Evolutionary conservation across 2,888 invertebrate genomes (phyloP), one percentile per base, ranked within the genome.

Genomic region (Glaucopsyche alexis): DNA sequence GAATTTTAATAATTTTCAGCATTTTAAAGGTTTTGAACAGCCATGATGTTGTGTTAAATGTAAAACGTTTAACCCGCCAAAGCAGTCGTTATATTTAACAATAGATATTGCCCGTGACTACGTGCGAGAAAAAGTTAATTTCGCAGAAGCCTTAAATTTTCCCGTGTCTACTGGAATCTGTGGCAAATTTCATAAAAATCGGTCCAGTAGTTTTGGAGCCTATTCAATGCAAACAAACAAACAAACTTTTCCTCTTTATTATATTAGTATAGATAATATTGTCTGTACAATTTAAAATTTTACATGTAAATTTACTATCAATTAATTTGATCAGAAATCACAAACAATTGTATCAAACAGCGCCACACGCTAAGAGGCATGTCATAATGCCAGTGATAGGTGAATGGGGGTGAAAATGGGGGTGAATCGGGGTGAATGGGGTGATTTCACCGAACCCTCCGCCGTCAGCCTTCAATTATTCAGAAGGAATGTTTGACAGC

Each of bases 401-500:
- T 19, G 60, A 60, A 29, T 29, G 60, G 60, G 60, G 16, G 19
- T 16, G 19, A 55, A 55, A 55, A 55, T 55, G 3, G 19, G 29
- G 60, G 60, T 60, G 60, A 38, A 47, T 47, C 9, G 47, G 47
- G 47, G 47, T 47, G 11, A 60, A 64, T 65, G 9, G 65, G 29
- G 72, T 42, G 67, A 67, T 55, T 66, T 66, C 50, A 72, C 50
- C 72, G 40, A 72, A 74, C 60, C n/a, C 79, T 80, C 79, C 78
- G 78, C 77, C 79, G 77, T 81, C 81, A 82, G 81, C 80, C 81
- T 84, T 86, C 83, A 84, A 86, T 86, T 84, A 87, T 86, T 87
- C 83, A 85, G 85, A 84, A 73, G 83, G 81, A 84, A 85, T 85
- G 84, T 82, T 83, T 84, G 85, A 86, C 84, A 83, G 81, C 79